These are phyloP conservation scores for Enhydra lutris DNA, from an alignment of 2,113 vertebrate genomes.

Conservation along the genomic window DNA sequence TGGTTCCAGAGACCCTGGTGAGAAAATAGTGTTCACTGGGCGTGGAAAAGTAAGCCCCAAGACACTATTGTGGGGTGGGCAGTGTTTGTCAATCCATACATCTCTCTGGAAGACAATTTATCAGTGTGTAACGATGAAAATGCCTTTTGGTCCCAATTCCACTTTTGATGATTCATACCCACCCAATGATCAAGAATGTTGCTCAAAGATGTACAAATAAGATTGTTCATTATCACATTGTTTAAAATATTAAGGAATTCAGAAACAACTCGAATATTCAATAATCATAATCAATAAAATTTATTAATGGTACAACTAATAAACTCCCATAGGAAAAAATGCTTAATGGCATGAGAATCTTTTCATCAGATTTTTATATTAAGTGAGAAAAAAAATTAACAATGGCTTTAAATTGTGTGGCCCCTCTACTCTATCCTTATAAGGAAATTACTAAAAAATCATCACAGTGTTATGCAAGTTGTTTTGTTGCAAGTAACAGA, in stretches of 20 bases:
- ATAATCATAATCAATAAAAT: not conserved
- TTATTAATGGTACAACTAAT: not conserved
- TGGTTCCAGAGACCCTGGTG: not conserved
- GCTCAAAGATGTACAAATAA: not conserved
- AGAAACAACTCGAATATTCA: not conserved
- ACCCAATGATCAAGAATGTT: not conserved
- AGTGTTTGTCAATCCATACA: not conserved
- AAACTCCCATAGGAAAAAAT: not conserved
- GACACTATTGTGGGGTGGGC: not conserved
- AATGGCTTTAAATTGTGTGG: not conserved
- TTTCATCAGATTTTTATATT: not conserved
- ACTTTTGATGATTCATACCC: not conserved
- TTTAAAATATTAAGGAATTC: not conserved
- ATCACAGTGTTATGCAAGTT: not conserved
- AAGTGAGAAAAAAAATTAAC: not conserved
- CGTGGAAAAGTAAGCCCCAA: not conserved
- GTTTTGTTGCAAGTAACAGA: not conserved
- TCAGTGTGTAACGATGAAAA: not conserved
- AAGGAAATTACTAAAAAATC: not conserved
- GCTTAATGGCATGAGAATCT: not conserved
- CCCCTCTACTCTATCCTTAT: not conserved
- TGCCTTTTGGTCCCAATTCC: not conserved
- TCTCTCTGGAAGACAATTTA: not conserved
- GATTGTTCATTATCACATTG: not conserved
- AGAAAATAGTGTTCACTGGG: not conserved